A percentile compares a stretch with the other conserved stretches of the same genome.
Conservation (phyloP, 1,140 invertebrate genomes). For the Lepidurus arcticus region DNA sequence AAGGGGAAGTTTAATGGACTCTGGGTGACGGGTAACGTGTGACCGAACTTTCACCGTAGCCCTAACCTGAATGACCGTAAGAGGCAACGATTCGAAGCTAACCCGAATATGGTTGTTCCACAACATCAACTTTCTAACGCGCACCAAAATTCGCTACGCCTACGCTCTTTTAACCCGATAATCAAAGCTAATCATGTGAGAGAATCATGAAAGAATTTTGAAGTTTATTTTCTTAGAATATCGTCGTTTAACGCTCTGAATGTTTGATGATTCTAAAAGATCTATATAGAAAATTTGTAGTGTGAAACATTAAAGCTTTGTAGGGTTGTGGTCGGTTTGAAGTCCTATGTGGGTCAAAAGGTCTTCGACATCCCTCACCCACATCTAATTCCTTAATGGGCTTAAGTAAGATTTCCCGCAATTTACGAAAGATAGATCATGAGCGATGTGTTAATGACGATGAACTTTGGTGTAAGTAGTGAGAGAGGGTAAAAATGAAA, state of each 20-base stretch:
- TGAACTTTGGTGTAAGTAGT: no score
- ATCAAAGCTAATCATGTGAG: no score
- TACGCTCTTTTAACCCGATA: not conserved
- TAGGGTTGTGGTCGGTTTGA: not conserved
- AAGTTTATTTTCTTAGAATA: no score
- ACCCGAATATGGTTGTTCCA: not conserved
- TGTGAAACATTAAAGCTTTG: no score
- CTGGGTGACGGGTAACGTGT: not conserved
- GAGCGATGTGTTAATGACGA: no score
- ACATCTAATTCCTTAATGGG: not conserved
- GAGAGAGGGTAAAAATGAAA: no score
- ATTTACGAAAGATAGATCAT: no score
- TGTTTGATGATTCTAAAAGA: no score
- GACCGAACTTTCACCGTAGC: not conserved
- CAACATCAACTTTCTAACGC: not conserved
- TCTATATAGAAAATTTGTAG: no score
- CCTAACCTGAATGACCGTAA: slow-evolving; percentile 14
- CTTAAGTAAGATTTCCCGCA: not conserved
- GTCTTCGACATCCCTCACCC: not conserved
- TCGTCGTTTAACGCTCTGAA: no score
- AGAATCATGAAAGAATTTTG: no score
- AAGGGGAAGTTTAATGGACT: not conserved
- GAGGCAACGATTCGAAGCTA: not conserved
- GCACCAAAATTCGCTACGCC: not conserved
- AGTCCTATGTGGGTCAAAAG: not conserved